These are phyloP conservation scores for Mirounga angustirostris DNA, from an alignment of 2,113 vertebrate genomes.

Conservation along the genomic window DNA sequence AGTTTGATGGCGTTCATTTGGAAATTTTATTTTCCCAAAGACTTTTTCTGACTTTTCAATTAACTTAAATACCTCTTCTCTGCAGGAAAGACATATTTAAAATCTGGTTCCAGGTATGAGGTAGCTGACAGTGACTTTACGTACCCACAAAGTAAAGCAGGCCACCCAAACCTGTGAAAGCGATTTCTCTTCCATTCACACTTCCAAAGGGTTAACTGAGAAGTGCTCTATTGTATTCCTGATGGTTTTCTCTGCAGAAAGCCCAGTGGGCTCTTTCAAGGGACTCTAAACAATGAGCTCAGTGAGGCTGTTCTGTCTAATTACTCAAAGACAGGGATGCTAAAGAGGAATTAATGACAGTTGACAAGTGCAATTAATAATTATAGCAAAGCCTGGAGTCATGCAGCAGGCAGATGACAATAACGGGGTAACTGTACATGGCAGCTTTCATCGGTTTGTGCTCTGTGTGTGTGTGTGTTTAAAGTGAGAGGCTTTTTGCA, in stretches of 20 bases:
- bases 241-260: constrained; percentile 82
- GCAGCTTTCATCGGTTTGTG: constrained; percentile 85
- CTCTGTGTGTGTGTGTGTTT: constrained; percentile 56
- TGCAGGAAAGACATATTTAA: not conserved
- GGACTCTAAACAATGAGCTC: constrained; percentile 89
- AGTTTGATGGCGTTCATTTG: not conserved
- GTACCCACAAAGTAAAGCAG: not conserved
- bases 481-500: constrained; percentile 80
- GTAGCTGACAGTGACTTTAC: not conserved
- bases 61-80: not conserved
- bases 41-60: constrained; percentile 20
- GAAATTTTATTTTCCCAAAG: not conserved
- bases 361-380: constrained; percentile 96
- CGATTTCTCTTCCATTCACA: not conserved
- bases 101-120: not conserved
- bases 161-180: not conserved
- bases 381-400: constrained; percentile 92
- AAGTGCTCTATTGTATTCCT: constrained; percentile 86
- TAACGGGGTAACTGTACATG: constrained; percentile 88
- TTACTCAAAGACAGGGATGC: constrained; percentile 91
- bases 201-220: constrained; percentile 84
- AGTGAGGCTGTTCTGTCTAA: constrained; percentile 90
- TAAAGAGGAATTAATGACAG: constrained; percentile 94
- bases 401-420: constrained; percentile 90
- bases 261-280: constrained; percentile 86